Percentiles rank a stretch among this genome's conserved stretches.
Conservation (phyloP, 2,797 vertebrate genomes). For the Tapera naevia region DNA sequence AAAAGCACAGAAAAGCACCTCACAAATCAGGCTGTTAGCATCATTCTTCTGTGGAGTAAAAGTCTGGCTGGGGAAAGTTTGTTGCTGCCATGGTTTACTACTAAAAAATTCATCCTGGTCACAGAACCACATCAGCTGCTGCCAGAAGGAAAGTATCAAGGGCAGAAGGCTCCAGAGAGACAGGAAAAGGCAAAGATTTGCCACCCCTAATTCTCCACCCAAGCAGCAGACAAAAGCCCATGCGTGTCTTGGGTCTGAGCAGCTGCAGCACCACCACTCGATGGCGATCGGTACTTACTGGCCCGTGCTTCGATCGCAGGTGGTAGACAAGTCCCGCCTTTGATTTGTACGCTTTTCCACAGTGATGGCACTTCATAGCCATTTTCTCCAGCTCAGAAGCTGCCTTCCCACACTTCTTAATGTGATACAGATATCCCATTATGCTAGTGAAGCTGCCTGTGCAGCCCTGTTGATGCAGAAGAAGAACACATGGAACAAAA, state of each 20-base stretch:
- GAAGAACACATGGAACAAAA: not conserved
- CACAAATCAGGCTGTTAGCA: not conserved
- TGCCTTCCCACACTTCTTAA: slow-evolving; percentile 92
- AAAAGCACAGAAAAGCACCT: not conserved
- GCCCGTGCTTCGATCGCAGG: slow-evolving; percentile 88
- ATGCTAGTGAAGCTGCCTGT: slow-evolving; percentile 91
- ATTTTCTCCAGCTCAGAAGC: slow-evolving; percentile 91
- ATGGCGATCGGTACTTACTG: slow-evolving; percentile 77
- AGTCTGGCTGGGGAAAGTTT: not conserved
- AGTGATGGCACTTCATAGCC: slow-evolving; percentile 89
- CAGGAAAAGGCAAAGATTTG: not conserved
- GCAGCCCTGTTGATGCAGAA: slow-evolving; percentile 82
- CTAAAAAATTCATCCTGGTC: not conserved
- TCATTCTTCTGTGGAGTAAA: not conserved
- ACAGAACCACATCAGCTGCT: not conserved
- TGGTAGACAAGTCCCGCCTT: slow-evolving; percentile 93
- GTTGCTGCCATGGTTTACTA: not conserved
- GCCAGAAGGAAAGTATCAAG: not conserved
- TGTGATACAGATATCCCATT: slow-evolving; percentile 93
- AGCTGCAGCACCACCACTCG: not conserved
- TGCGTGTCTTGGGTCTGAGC: rapidly evolving
- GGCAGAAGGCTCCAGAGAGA: not conserved
- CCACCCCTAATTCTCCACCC: not conserved
- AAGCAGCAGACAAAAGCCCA: not conserved
- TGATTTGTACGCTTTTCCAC: slow-evolving; percentile 89